A percentile compares a stretch with the other conserved stretches of the same genome.
Evolutionary conservation across 37 sponge, comb jelly and placozoan genomes (phyloP).

Genomic region (Haliclona indistincta): DNA sequence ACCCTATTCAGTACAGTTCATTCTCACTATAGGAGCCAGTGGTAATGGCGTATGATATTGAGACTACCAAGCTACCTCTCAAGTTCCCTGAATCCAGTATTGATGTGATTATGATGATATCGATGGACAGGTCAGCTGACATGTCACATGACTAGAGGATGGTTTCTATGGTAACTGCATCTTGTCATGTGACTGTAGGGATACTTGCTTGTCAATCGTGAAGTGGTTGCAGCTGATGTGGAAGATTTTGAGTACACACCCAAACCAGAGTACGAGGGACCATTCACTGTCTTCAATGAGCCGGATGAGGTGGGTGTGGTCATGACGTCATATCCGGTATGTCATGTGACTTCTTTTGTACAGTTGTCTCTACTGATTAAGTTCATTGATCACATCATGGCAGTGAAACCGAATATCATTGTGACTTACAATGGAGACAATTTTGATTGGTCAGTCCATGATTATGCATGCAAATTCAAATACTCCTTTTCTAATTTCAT

Average conservation of each 20-base stretch:
- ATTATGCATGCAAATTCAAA: slow-evolving; percentile 5
- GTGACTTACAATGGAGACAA: slow-evolving; percentile 98
- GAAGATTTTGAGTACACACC: slow-evolving; percentile 99
- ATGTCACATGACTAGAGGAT: no score
- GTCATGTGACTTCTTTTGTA: background rate
- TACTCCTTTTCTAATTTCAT: background rate
- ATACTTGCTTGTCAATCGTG: slow-evolving; percentile 95
- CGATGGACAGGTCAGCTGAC: slow-evolving; percentile 86
- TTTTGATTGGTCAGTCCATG: slow-evolving; percentile 90
- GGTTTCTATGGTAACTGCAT: no score
- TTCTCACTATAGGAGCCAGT: slow-evolving; percentile 80
- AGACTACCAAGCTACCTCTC: slow-evolving; percentile 98
- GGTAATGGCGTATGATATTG: slow-evolving; percentile 97
- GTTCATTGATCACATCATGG: slow-evolving; percentile 93
- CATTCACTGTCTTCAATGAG: slow-evolving; percentile 93
- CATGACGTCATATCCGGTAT: background rate
- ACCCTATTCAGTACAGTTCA: background rate
- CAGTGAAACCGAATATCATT: slow-evolving; percentile 90
- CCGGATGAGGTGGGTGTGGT: slow-evolving; percentile 90
- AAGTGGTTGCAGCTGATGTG: slow-evolving; percentile 91
- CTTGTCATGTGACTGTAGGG: slow-evolving; percentile 58
- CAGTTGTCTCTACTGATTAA: slow-evolving; percentile 58
- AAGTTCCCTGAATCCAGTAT: slow-evolving; percentile 92
- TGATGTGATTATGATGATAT: slow-evolving; percentile 99
- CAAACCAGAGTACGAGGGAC: slow-evolving; percentile 96